Evolutionary conservation across 2,797 vertebrate genomes (phyloP), one percentile per base, ranked within the genome.

Genomic region (Picus viridis): DNA sequence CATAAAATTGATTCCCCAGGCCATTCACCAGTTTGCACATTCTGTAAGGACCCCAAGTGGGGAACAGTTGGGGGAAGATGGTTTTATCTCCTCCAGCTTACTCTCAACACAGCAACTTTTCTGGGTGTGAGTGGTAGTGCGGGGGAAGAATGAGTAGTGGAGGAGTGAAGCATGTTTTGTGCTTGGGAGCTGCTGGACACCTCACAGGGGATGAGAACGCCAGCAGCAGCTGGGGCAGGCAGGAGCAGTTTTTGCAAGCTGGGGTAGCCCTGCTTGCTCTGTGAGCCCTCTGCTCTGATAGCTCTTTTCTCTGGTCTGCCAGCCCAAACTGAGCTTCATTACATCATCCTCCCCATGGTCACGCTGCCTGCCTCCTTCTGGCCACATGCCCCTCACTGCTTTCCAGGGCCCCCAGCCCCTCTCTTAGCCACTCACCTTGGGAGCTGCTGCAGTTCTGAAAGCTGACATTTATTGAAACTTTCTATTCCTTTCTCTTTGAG

Each of bases 401-500:
- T 67, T 36, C 74, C 23, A 9, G 10, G 41, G n/a, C 7, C 36
- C 34, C 45, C 47, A 65, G 34, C 62, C n/a, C 61, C 59, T 47
- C 8, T 23, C 4, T 43, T 9, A 62, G 56, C 72, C 24, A 22
- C 27, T 43, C 7, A 3, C 51, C 57, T 27, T 22, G 77, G 45
- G 43, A 78, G 1, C 74, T 43, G 53, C 82, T 64, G 73, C 80
- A 64, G 3, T 81, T 86, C 76, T 75, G 62, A 20, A 81, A 53
- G 56, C 51, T 90, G 77, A 53, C 57, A n/a, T 86, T 85, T 61
- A 34, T 58, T 87, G 36, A 75, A 93, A 67, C 72, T 68, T 89
- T 30, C n/a, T 61, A 53, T 91, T 80, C 57, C 39, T 49, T 85
- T 79, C 57, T 78, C 6, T 84, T 22, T 59, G 78, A 90, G 43